Base-by-base conservation (phyloP, 2,113 vertebrate species). In the Ornithorhynchus anatinus region DNA sequence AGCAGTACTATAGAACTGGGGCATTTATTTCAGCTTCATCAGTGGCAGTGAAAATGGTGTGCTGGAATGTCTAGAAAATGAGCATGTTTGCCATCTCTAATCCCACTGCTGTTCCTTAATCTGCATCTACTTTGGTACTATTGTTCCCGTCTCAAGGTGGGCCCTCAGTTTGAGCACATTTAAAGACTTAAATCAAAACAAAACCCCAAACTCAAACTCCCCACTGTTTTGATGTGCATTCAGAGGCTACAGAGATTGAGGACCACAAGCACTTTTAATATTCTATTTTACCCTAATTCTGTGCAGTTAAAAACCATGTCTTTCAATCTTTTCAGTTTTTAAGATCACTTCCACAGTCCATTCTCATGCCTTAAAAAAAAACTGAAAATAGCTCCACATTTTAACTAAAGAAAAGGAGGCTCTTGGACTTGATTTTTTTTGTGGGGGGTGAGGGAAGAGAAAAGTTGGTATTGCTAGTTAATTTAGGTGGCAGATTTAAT, bases 21-120 rank as follows among this genome's bases (percentile, higher is more conserved):
- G 36, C 50, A 42, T 83, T 61, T 2, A 48, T 80, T 81, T 87
- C 73, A 66, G 23, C 77, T 84, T 78, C 45, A 70, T 69, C 70
- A 31, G 11, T 79, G 72, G 60, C n/a, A 27, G 14, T 61, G 74
- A 60, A 72, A 79, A 64, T 20, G 35, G 1, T 57, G 31, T 50
- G 0, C 8, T 2, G 31, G 25, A 64, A 36, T 79, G 40, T 62
- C 67, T 50, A 84, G 62, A 54, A 43, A 50, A 6, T 7, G 32
- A 57, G 27, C 22, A 32, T 35, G 25, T 8, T 81, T 58, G 60
- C 44, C 15, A 3, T 27, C 35, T 38, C 8, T 69, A 39, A 12
- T 40, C 39, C 59, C 27, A 7, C 27, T 4, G 6, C 23, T 59
- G 1, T 73, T 60, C 29, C 50, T 25, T 16, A 71, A 63, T 31